These are phyloP conservation scores for Harmothoe impar DNA, from an alignment of 2,888 invertebrate genomes.

Conservation along the genomic window DNA sequence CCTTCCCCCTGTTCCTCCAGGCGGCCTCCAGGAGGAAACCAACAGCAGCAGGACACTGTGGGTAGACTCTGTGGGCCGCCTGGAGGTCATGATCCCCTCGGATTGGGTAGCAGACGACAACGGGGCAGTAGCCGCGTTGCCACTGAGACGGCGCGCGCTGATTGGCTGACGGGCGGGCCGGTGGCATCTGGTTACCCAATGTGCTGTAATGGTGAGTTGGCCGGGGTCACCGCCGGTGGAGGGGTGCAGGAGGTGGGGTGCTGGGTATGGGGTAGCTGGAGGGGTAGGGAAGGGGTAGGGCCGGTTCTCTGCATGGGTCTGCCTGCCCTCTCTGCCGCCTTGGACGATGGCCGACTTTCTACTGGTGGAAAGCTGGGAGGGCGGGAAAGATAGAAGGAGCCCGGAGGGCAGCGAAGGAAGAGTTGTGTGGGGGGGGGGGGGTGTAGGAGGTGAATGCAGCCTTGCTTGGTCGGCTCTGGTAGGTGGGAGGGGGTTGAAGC, in stretches of 20 bases:
- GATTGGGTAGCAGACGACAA: slow-evolving; percentile 60
- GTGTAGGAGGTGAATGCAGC: neutral
- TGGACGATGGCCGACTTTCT: slow-evolving; percentile 55
- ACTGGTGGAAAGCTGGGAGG: slow-evolving; percentile 41
- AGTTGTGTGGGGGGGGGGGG: neutral
- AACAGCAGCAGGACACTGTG: slow-evolving; percentile 25
- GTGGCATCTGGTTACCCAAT: slow-evolving; percentile 65
- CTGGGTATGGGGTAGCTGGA: neutral
- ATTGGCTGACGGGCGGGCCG: slow-evolving; percentile 55
- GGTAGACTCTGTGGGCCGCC: slow-evolving; percentile 7
- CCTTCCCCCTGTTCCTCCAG: slow-evolving; percentile 1
- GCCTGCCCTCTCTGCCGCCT: slow-evolving; percentile 3
- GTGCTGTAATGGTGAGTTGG: slow-evolving; percentile 63
- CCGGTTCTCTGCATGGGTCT: slow-evolving; percentile 8
- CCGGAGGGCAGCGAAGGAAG: neutral
- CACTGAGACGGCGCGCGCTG: slow-evolving; percentile 54
- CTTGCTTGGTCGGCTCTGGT: neutral
- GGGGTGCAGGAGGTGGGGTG: neutral
- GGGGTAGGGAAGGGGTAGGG: neutral
- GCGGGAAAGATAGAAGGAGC: neutral
- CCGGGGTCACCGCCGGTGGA: slow-evolving; percentile 54
- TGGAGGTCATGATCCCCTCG: slow-evolving; percentile 49
- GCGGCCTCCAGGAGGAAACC: slow-evolving; percentile 6
- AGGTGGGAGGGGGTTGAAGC: neutral
- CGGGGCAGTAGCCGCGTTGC: slow-evolving; percentile 43